phyloP scores from a whole-genome alignment of 2,113 vertebrate genomes.

The Rhegmatorhina hoffmannsi region DNA sequence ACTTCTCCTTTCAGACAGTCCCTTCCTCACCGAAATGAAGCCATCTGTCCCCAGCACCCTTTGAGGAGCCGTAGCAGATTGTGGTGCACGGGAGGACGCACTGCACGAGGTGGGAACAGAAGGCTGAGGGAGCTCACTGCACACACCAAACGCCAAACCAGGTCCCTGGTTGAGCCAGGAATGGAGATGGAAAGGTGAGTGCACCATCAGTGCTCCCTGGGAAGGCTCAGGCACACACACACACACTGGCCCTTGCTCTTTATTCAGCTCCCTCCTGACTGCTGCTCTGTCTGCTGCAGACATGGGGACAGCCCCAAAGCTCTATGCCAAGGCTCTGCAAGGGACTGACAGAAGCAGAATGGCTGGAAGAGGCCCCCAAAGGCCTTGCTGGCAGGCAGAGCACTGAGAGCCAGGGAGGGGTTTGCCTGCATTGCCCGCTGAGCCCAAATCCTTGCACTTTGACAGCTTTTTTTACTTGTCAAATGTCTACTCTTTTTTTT shows the following conservation, averaged over 20 bases:
- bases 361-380: neutral
- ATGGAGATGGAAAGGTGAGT: neutral
- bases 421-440: neutral
- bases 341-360: neutral
- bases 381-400: neutral
- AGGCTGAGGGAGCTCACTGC: neutral
- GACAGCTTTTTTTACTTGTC: neutral
- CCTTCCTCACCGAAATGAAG: constrained; percentile 24
- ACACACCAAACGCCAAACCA: neutral
- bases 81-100: neutral
- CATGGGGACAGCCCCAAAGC: accelerated
- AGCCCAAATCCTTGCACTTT: neutral
- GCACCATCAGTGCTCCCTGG: neutral
- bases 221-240: neutral
- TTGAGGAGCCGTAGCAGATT: neutral
- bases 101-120: neutral
- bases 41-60: neutral
- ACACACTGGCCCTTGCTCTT: accelerated
- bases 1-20: neutral
- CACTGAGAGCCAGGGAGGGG: neutral
- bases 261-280: neutral
- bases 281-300: neutral
- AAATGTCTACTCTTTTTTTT: neutral
- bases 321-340: accelerated
- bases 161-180: neutral